These are phyloP conservation scores for Numida meleagris DNA, from an alignment of 2,113 vertebrate species.

Conservation along the genomic window DNA sequence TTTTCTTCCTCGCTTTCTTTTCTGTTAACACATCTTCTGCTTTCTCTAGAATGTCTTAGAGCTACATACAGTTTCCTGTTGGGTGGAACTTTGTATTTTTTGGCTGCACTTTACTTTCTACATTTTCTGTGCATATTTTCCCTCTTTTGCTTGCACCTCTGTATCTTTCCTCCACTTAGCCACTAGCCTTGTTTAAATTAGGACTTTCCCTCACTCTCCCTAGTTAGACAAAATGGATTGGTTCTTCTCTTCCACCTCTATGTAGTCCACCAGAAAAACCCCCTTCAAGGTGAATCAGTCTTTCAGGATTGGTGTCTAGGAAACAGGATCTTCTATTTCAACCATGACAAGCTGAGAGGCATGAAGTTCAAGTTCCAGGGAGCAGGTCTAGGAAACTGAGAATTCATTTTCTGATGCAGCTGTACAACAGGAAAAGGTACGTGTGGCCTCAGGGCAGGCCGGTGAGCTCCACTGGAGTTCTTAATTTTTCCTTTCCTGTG, in stretches of 20 bases:
- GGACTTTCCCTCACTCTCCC: background rate
- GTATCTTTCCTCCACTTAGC: background rate
- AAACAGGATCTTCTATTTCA: conserved; percentile 53
- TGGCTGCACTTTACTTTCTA: conserved; percentile 14
- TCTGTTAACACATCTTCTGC: conserved; percentile 43
- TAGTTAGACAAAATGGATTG: conserved; percentile 8
- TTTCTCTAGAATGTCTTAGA: conserved; percentile 23
- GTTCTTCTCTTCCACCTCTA: background rate
- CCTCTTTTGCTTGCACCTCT: background rate
- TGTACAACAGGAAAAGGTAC: background rate
- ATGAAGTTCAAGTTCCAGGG: background rate
- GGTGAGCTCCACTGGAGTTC: background rate
- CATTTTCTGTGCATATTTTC: conserved; percentile 18
- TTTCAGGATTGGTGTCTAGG: conserved; percentile 41
- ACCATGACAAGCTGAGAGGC: conserved; percentile 21
- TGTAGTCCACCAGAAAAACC: conserved; percentile 49
- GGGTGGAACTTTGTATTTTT: conserved; percentile 43
- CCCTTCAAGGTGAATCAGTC: conserved; percentile 30
- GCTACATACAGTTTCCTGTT: conserved; percentile 27
- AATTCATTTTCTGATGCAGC: background rate
- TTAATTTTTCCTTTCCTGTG: background rate
- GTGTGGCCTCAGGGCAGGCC: background rate
- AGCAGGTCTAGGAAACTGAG: background rate
- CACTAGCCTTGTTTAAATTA: background rate
- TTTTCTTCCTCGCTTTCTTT: conserved; percentile 33